Base-by-base conservation (phyloP, 2,797 vertebrate species). In the Sciurus vulgaris region DNA sequence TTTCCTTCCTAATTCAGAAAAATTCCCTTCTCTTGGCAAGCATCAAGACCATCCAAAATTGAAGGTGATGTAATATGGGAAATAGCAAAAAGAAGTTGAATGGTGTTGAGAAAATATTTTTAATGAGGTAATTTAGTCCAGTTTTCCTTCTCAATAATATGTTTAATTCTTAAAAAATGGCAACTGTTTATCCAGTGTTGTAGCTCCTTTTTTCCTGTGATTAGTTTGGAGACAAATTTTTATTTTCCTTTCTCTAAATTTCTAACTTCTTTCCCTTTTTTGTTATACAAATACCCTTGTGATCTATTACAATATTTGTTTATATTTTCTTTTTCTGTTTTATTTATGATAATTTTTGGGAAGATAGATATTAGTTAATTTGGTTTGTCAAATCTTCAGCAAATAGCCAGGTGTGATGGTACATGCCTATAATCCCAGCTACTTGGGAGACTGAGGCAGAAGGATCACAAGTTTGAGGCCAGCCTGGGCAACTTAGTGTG, bases 141-240 rank as follows among this genome's bases (percentile, higher is more conserved):
- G 59, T 69, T 86, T 51, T 72, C n/a, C 47, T 81, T 91, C 47
- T 79, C 70, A 86, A 24, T 44, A 54, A 76, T 51, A 79, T 47
- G 28, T 7, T 79, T 67, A 77, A 72, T 94, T 91, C 41, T 91
- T 76, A 83, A 70, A 47, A 14, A 84, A 92, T 79, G 65, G 18
- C 77, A 92, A 44, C 30, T 78, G 17, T 76, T 67, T 93, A 67
- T 74, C 26, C 88, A 83, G 51, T 24, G 67, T 72, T 67, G n/a
- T 49, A 90, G 73, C 24, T 63, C 65, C 35, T 12, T 70, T 83
- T 95, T 83, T 51, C 35, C 38, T 82, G n/a, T 89, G 59, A 26
- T 88, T 91, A 79, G 10, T 95, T 92, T 95, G 69, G 61, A 94
- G 44, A 82, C 14, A 93, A 24, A 63, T 74, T 83, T n/a, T 63